Conservation (phyloP, 1,140 invertebrate genomes). For the Micrasema longulum region DNA sequence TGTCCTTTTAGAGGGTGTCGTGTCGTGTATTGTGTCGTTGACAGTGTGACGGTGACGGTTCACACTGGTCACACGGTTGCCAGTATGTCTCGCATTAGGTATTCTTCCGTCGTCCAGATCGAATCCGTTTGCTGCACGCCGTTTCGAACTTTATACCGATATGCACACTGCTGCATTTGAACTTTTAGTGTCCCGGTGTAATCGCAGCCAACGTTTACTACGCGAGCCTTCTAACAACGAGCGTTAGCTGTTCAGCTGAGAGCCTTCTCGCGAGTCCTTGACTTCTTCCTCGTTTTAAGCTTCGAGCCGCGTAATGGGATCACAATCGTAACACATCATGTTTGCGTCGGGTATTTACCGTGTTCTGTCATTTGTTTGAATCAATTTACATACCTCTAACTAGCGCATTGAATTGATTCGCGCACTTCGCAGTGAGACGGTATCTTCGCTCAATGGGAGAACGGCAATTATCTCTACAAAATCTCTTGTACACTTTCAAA, state of each 20-base stretch:
- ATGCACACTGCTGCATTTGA: conserved; percentile 18
- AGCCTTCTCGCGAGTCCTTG: no score
- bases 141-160: neutral
- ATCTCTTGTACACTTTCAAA: conserved; percentile 24
- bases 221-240: neutral
- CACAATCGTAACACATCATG: no score
- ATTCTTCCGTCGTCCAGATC: conserved; percentile 36
- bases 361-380: no score
- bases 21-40: conserved; percentile 21
- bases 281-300: no score
- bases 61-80: conserved; percentile 48
- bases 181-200: neutral
- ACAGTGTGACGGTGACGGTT: conserved; percentile 31
- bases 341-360: no score
- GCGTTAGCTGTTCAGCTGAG: no score
- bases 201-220: neutral
- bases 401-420: conserved; percentile 1
- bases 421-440: neutral
- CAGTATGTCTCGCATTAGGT: conserved; percentile 37
- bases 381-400: neutral
- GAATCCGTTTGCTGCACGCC: conserved; percentile 33
- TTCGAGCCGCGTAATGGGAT: no score
- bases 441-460: neutral
- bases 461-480: conserved; percentile 19
- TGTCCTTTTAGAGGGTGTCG: conserved; percentile 51